Evolutionary conservation across 1,140 invertebrate genomes (phyloP), one percentile per base, ranked within the genome.

Genomic region (Drosophila pandora): DNA sequence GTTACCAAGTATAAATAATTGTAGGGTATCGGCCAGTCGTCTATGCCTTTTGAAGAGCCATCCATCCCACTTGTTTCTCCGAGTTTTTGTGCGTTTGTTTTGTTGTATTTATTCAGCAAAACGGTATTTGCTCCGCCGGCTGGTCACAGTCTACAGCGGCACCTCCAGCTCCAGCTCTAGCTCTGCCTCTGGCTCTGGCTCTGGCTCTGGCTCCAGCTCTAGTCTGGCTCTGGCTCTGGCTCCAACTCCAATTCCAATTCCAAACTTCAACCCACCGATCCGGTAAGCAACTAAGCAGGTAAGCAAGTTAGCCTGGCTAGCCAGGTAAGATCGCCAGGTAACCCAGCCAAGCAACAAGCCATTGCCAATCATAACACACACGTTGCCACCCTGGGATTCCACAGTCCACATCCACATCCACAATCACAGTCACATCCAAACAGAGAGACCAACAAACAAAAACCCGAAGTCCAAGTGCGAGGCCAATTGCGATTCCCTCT

Each of bases 341-440:
- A 43, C 5, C 41, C n/a, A 43, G 8, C 49, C 50, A 52, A 50
- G 60, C 60, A 77, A 57, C 65, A 69, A 75, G 57, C 60, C 72
- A 76, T 84, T 85, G 82, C 82, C 81, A 85, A 85, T 85, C 81
- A 87, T 85, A 87, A 78, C 81, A 70, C 79, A 83, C 79, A 81
- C 79, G 79, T 81, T 84, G 80, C 76, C 64, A 50, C 67, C 55
- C 69, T 70, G 67, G 65, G 67, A 70, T 70, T 70, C 67, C 52
- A 32, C 56, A 48, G 3, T 10, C 43, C 17, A 17, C 17, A 17
- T 17, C 17, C 17, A 17, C 17, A 17, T 17, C 17, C 17, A 32
- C 56, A 48, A 9, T 10, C 43, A 21, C 43, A 64, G 53, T 56
- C 47, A 13, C 62, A 49, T 62, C 32, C 58, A 54, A 60, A 10